phyloP scores from a whole-genome alignment of 2,888 invertebrate genomes.

The Drosophila demipolita region DNA sequence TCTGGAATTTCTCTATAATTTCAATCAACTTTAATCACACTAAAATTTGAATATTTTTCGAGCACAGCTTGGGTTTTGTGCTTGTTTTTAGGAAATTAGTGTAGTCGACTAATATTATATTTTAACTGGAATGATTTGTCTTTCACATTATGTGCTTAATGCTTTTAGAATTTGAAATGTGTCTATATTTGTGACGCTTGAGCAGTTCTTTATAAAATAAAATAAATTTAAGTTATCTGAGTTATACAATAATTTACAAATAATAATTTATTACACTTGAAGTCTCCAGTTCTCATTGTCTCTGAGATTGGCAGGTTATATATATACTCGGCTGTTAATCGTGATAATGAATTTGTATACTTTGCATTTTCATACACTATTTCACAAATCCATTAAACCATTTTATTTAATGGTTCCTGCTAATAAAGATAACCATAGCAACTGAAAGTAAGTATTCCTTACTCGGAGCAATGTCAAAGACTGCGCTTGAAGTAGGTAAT shows the following conservation, averaged over 20 bases:
- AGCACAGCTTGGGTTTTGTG: no score
- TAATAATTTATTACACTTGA: neutral
- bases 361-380: neutral
- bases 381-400: neutral
- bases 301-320: neutral
- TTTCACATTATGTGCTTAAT: neutral
- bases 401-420: neutral
- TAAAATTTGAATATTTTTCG: no score
- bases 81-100: no score
- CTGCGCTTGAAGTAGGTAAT: slow-evolving; percentile 1
- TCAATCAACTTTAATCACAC: no score
- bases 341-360: neutral
- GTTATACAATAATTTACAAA: no score
- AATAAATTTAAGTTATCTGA: neutral
- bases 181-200: neutral
- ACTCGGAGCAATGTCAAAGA: neutral
- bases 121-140: no score
- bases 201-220: neutral
- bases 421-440: neutral
- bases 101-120: no score
- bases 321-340: neutral
- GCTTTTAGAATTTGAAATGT: neutral
- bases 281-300: neutral
- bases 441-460: neutral
- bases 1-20: no score